Percentiles rank a stretch among this genome's conserved stretches.
Evolutionary conservation across 2,888 invertebrate genomes (phyloP).

Genomic region (Cantharis lateralis): DNA sequence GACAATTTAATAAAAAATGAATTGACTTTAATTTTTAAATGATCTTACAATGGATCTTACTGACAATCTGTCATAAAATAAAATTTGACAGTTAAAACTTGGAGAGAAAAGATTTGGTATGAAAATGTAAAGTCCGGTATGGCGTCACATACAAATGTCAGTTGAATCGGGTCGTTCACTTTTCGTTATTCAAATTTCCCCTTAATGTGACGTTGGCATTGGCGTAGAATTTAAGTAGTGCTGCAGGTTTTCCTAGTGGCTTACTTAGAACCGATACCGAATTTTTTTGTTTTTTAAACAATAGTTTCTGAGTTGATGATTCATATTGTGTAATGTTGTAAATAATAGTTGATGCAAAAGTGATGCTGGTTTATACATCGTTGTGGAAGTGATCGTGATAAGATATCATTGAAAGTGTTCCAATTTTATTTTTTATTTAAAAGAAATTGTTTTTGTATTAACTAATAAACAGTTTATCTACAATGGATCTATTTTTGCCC

Average conservation of each 20-base stretch:
- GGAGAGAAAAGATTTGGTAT: no score
- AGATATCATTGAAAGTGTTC: background rate
- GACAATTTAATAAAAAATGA: no score
- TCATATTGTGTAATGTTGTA: background rate
- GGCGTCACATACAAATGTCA: background rate
- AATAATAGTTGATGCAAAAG: background rate
- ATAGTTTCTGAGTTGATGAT: background rate
- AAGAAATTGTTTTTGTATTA: background rate
- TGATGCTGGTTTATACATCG: background rate
- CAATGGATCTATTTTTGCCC: constrained; percentile 37
- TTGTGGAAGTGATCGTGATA: background rate
- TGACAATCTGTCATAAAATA: no score
- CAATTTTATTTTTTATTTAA: background rate
- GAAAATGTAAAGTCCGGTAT: background rate
- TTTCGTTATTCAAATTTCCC: background rate
- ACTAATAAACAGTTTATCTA: constrained; percentile 1
- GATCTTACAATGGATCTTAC: no score
- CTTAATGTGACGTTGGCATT: background rate
- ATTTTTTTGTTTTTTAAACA: background rate
- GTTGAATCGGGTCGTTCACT: background rate
- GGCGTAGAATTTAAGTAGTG: background rate
- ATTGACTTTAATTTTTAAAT: no score
- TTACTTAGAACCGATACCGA: background rate
- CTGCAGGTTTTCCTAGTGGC: background rate
- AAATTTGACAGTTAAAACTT: no score